These are phyloP conservation scores for Celastrina argiolus DNA, from an alignment of 2,888 invertebrate species.

Conservation along the genomic window DNA sequence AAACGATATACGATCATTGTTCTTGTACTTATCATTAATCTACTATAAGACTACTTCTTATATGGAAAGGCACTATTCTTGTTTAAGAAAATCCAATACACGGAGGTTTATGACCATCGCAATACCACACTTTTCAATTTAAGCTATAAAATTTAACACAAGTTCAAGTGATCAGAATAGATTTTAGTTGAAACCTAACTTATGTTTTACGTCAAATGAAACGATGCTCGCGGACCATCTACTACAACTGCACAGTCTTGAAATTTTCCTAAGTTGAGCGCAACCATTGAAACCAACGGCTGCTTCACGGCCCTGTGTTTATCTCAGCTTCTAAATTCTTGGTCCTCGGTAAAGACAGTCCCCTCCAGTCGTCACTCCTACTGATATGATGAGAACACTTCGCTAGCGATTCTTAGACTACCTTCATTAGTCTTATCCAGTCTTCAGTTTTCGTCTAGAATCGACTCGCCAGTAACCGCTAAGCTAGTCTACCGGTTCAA, in stretches of 20 bases:
- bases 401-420: constrained; percentile 54
- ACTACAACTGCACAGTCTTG: constrained; percentile 47
- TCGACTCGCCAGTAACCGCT: constrained; percentile 20
- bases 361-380: constrained; percentile 48
- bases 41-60: constrained; percentile 13
- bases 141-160: constrained; percentile 14
- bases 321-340: constrained; percentile 35
- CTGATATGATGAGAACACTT: constrained; percentile 66
- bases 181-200: constrained; percentile 4
- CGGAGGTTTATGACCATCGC: constrained; percentile 2
- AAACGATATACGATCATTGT: neutral
- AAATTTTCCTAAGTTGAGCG: constrained; percentile 41
- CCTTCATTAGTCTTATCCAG: constrained; percentile 61
- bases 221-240: constrained; percentile 9
- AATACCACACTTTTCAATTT: constrained; percentile 19
- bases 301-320: constrained; percentile 8
- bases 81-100: constrained; percentile 43
- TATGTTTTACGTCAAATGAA: constrained; percentile 11
- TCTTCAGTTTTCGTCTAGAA: constrained; percentile 51
- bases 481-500: constrained; percentile 58
- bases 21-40: constrained; percentile 1
- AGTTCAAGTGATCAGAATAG: constrained; percentile 18
- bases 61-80: constrained; percentile 70
- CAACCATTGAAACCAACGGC: neutral
- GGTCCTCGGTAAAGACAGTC: constrained; percentile 61